Conservation (phyloP, 2,797 vertebrate genomes). For the Gymnodraco acuticeps region DNA sequence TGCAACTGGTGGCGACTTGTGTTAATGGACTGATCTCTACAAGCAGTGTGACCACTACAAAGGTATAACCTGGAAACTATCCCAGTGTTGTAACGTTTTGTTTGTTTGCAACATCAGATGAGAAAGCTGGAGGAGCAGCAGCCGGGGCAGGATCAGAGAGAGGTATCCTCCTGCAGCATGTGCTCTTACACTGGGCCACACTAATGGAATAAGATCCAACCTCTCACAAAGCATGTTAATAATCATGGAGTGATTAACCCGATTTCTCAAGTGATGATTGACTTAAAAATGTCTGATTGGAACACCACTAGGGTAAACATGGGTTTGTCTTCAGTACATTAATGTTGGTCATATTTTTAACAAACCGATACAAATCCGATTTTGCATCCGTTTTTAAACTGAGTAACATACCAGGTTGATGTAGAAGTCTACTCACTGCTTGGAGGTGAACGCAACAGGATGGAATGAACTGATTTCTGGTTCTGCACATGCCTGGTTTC, state of each 20-base stretch:
- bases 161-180: constrained; percentile 58
- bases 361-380: not conserved
- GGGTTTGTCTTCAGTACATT: not conserved
- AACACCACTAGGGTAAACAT: not conserved
- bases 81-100: constrained; percentile 30
- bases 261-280: not conserved
- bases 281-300: not conserved
- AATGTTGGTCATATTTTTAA: not conserved
- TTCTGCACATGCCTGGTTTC: not conserved
- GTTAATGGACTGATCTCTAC: not conserved
- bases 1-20: not conserved
- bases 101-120: constrained; percentile 77
- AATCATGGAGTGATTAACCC: not conserved
- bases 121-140: constrained; percentile 65
- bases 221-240: constrained; percentile 5
- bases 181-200: not conserved
- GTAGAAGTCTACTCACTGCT: not conserved
- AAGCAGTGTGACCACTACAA: not conserved
- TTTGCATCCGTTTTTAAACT: not conserved
- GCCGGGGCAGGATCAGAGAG: constrained; percentile 61
- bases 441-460: not conserved
- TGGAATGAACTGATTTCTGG: not conserved
- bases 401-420: not conserved
- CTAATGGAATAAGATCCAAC: constrained; percentile 11
- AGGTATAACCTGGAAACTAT: not conserved